These are phyloP conservation scores for Cotesia typhae DNA, from an alignment of 1,140 invertebrate genomes.

Conservation along the genomic window DNA sequence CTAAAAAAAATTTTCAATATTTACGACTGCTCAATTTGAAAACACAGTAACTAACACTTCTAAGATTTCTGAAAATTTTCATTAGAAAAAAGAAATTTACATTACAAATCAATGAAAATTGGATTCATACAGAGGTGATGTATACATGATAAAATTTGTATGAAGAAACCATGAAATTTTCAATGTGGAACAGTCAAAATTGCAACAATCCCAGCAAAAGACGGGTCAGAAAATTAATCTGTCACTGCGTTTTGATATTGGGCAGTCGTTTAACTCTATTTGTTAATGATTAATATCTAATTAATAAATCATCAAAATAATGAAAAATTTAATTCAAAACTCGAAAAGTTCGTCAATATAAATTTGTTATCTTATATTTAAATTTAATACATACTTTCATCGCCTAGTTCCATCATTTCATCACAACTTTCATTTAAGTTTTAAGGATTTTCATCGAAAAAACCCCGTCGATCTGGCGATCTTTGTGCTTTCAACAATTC, in stretches of 20 bases:
- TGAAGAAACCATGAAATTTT: too few species aligned
- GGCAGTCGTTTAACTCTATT: too few species aligned
- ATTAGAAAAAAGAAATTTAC: too few species aligned
- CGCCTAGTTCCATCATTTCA: slow-evolving; percentile 13
- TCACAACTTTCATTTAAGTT: slow-evolving; percentile 5
- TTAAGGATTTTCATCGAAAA: neutral
- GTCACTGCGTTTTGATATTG: too few species aligned
- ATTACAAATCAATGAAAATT: neutral
- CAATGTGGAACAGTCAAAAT: too few species aligned
- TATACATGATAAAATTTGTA: too few species aligned
- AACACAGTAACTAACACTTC: neutral
- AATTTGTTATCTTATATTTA: neutral
- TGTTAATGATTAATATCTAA: too few species aligned
- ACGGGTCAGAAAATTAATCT: too few species aligned
- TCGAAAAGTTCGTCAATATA: neutral
- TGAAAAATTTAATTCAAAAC: slow-evolving; percentile 6
- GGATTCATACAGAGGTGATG: too few species aligned
- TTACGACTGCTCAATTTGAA: neutral
- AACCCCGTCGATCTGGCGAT: neutral
- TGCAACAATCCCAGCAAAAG: too few species aligned
- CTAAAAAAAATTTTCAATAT: neutral
- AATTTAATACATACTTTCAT: slow-evolving; percentile 12
- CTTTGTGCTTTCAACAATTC: slow-evolving; percentile 12
- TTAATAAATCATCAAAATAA: neutral
- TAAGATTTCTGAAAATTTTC: too few species aligned